phyloP scores from a whole-genome alignment of 2,888 invertebrate genomes.

The Orchesellides sinensis region DNA sequence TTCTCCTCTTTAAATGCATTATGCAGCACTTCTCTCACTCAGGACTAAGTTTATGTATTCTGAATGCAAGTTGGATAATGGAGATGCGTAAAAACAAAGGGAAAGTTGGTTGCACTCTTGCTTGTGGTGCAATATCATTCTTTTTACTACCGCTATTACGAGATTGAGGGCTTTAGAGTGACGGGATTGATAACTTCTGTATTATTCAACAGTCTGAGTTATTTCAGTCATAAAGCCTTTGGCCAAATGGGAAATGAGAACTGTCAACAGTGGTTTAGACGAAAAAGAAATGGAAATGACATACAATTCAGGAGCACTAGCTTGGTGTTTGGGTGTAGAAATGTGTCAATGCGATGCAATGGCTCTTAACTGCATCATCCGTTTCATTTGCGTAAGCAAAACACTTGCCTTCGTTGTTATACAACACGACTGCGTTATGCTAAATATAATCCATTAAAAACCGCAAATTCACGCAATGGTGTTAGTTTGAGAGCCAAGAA shows the following conservation, averaged over 20 bases:
- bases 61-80: slow-evolving; percentile 18
- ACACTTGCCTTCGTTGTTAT: slow-evolving; percentile 6
- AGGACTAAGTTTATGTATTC: slow-evolving; percentile 2
- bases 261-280: slow-evolving; percentile 32
- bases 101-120: slow-evolving; percentile 24
- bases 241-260: slow-evolving; percentile 49
- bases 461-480: slow-evolving; percentile 42
- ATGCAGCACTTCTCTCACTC: slow-evolving; percentile 27
- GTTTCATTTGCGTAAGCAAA: slow-evolving; percentile 29
- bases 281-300: slow-evolving; percentile 35
- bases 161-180: slow-evolving; percentile 7
- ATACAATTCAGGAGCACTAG: slow-evolving; percentile 14
- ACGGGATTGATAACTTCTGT: slow-evolving; percentile 27
- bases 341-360: too few species aligned
- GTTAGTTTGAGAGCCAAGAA: neutral
- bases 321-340: too few species aligned
- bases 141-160: slow-evolving; percentile 30
- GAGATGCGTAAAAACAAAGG: slow-evolving; percentile 28
- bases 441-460: slow-evolving; percentile 20
- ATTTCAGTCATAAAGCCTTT: slow-evolving; percentile 33
- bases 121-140: slow-evolving; percentile 9
- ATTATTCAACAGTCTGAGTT: slow-evolving; percentile 26
- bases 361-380: too few species aligned
- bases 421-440: neutral
- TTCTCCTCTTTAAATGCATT: slow-evolving; percentile 20